These are phyloP conservation scores for Drosophila melanica DNA, from an alignment of 1,140 invertebrate species.

Conservation along the genomic window DNA sequence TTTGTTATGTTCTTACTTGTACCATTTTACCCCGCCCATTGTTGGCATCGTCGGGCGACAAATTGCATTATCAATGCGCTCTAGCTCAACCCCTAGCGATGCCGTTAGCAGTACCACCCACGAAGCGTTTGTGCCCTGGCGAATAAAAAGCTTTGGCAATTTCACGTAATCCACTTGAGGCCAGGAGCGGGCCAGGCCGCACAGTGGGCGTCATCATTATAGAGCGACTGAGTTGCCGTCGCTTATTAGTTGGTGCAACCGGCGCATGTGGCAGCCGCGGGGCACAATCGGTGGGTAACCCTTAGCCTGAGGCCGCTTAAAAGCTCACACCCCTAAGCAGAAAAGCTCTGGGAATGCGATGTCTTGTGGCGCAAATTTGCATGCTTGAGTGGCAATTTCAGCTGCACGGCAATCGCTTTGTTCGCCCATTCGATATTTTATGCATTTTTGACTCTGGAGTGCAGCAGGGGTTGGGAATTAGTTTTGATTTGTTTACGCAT, in stretches of 20 bases:
- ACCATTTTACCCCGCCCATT: neutral
- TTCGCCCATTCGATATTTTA: conserved; percentile 35
- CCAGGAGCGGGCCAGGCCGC: neutral
- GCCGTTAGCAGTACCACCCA: conserved; percentile 3
- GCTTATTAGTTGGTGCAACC: conserved; percentile 72
- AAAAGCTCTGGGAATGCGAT: conserved; percentile 8
- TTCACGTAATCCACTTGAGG: conserved; percentile 63
- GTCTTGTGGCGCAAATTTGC: conserved; percentile 55
- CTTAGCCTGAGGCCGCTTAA: neutral
- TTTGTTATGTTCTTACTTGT: no score
- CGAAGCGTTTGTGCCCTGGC: conserved; percentile 8
- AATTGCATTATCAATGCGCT: conserved; percentile 53
- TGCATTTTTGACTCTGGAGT: conserved; percentile 20
- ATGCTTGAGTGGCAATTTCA: conserved; percentile 38
- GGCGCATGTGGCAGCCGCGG: conserved; percentile 72
- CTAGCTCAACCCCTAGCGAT: neutral
- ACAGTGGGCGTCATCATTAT: conserved; percentile 46
- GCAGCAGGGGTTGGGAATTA: conserved; percentile 21
- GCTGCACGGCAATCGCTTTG: conserved; percentile 31
- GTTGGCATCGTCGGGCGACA: conserved; percentile 19
- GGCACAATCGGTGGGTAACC: conserved; percentile 71
- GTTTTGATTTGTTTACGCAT: conserved; percentile 45
- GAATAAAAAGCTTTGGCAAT: conserved; percentile 41
- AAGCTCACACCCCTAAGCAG: neutral
- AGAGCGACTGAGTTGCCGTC: conserved; percentile 42